A percentile compares a stretch with the other conserved stretches of the same genome.
These are phyloP conservation scores for Ridgeia piscesae DNA, from an alignment of 1,140 invertebrate genomes.

Conservation along the genomic window DNA sequence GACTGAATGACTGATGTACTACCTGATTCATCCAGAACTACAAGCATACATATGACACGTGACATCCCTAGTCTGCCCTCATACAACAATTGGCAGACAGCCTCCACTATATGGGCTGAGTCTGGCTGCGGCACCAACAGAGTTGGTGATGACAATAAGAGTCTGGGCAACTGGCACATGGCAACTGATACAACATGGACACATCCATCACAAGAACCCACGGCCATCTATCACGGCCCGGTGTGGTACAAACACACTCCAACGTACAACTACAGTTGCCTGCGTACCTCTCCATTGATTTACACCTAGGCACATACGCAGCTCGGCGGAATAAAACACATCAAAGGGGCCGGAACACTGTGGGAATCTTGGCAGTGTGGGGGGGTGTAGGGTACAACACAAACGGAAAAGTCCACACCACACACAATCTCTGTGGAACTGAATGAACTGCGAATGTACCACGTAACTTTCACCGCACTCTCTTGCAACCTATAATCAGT, in stretches of 20 bases:
- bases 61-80: neutral
- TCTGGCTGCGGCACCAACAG: neutral
- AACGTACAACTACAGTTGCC: neutral
- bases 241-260: neutral
- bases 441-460: neutral
- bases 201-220: neutral
- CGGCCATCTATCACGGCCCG: neutral
- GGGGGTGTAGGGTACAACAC: too few relatives aligned
- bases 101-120: neutral
- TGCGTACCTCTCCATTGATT: neutral
- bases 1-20: too few relatives aligned
- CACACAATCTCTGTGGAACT: neutral
- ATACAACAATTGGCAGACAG: neutral
- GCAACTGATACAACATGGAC: neutral
- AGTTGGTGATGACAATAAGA: neutral
- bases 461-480: neutral
- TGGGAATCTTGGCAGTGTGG: neutral
- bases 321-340: neutral
- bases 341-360: neutral
- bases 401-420: neutral
- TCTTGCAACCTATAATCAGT: neutral
- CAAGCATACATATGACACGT: neutral
- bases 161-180: neutral
- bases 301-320: neutral
- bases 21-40: too few relatives aligned